Percentiles rank a stretch among this genome's conserved stretches.
These are phyloP conservation scores for Cosmia trapezina DNA, from an alignment of 2,888 invertebrate genomes.

Conservation along the genomic window DNA sequence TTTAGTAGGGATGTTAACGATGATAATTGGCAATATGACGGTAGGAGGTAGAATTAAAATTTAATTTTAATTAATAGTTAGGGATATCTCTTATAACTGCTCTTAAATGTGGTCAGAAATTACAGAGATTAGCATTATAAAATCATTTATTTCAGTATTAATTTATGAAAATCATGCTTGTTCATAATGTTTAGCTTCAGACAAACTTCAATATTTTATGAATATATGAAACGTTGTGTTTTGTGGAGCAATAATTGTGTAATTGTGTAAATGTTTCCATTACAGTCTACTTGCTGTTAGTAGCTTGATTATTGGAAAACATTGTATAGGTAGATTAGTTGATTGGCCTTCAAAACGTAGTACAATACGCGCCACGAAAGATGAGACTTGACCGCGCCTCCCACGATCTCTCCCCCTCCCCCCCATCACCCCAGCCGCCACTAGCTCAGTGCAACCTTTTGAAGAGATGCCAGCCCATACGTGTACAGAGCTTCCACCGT, in stretches of 20 bases:
- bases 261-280: conserved; percentile 25
- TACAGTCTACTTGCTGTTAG: conserved; percentile 16
- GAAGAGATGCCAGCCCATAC: too few species aligned
- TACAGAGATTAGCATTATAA: neutral
- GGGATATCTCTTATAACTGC: neutral
- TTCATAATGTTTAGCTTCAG: conserved; percentile 8
- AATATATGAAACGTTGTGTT: conserved; percentile 60
- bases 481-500: too few species aligned
- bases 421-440: too few species aligned
- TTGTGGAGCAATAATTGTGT: conserved; percentile 7
- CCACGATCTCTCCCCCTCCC: too few species aligned
- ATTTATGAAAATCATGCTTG: neutral
- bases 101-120: neutral
- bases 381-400: too few species aligned
- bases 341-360: too few species aligned
- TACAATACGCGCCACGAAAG: too few species aligned
- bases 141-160: neutral
- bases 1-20: conserved; percentile 70
- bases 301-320: conserved; percentile 43
- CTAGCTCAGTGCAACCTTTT: too few species aligned
- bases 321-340: neutral
- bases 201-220: conserved; percentile 60
- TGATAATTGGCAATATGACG: conserved; percentile 60
- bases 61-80: conserved; percentile 6
- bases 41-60: conserved; percentile 20